Conservation (phyloP, 2,113 vertebrate genomes). For the Hemiprocne comata region DNA sequence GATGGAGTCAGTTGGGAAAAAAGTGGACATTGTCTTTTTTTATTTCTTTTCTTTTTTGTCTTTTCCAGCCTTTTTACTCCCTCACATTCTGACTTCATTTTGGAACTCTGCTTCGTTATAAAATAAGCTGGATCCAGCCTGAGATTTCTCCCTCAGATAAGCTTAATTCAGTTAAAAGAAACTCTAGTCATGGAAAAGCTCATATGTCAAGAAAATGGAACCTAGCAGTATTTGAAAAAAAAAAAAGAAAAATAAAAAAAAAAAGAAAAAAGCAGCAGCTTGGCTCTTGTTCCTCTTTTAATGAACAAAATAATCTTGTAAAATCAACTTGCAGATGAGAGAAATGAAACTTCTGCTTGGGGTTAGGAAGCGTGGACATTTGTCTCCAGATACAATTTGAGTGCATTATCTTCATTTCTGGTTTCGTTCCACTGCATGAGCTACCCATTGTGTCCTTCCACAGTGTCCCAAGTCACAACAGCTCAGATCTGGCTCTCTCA, state of each 20-base stretch:
- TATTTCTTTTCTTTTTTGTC: neutral
- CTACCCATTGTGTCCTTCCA: neutral
- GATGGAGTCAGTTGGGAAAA: neutral
- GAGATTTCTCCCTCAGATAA: slow-evolving; percentile 36
- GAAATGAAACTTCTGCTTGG: slow-evolving; percentile 24
- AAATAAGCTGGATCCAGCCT: slow-evolving; percentile 9
- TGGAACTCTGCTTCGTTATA: neutral
- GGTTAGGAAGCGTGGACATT: neutral
- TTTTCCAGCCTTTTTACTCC: neutral
- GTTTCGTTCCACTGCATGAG: neutral
- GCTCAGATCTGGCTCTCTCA: neutral
- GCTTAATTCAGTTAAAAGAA: neutral
- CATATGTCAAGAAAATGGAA: neutral
- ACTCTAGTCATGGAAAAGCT: slow-evolving; percentile 1
- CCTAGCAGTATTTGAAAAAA: neutral
- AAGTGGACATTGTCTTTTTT: neutral
- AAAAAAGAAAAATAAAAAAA: neutral
- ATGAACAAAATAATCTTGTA: slow-evolving; percentile 18
- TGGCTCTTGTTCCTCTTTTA: neutral
- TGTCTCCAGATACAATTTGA: neutral
- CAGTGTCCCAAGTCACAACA: neutral
- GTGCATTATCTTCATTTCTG: neutral
- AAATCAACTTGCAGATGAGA: slow-evolving; percentile 13
- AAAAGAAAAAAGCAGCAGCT: neutral
- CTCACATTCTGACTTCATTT: slow-evolving; percentile 20